Evolutionary conservation across 2,113 vertebrate genomes (phyloP).

Genomic region (Lepus timidus): DNA sequence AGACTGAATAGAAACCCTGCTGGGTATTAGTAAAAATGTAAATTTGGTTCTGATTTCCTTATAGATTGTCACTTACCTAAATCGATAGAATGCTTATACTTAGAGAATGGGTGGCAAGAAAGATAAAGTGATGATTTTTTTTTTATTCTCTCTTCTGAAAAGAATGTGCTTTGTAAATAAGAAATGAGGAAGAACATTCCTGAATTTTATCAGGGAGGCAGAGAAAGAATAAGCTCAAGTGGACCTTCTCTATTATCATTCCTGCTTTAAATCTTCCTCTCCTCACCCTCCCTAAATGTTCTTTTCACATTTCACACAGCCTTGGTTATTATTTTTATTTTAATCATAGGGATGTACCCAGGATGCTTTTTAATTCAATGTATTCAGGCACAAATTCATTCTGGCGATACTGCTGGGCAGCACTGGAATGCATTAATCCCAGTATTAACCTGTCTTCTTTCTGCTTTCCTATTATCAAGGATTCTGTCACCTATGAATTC

Average conservation of each 20-base stretch:
- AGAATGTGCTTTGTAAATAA: constrained; percentile 7
- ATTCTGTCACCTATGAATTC: neutral
- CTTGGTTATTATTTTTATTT: constrained; percentile 26
- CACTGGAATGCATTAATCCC: neutral
- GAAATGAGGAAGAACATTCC: neutral
- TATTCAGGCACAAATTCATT: constrained; percentile 2
- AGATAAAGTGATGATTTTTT: neutral
- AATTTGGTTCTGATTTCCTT: constrained; percentile 43
- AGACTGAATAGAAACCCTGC: neutral
- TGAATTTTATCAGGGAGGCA: neutral
- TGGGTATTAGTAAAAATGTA: constrained; percentile 5
- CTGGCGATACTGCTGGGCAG: neutral
- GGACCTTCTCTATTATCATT: neutral
- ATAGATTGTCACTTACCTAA: neutral
- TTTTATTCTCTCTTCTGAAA: constrained; percentile 23
- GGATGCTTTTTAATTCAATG: neutral
- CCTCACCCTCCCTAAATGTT: neutral
- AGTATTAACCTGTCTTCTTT: neutral
- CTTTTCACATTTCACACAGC: neutral
- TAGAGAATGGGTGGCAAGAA: neutral
- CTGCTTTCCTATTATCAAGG: constrained; percentile 15
- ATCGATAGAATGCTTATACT: constrained; percentile 32
- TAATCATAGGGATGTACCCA: neutral
- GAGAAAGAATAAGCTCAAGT: neutral
- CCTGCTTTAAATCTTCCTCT: neutral